A percentile compares a stretch with the other conserved stretches of the same genome.
Conservation (phyloP, 2,797 vertebrate genomes). For the Onychomys torridus region DNA sequence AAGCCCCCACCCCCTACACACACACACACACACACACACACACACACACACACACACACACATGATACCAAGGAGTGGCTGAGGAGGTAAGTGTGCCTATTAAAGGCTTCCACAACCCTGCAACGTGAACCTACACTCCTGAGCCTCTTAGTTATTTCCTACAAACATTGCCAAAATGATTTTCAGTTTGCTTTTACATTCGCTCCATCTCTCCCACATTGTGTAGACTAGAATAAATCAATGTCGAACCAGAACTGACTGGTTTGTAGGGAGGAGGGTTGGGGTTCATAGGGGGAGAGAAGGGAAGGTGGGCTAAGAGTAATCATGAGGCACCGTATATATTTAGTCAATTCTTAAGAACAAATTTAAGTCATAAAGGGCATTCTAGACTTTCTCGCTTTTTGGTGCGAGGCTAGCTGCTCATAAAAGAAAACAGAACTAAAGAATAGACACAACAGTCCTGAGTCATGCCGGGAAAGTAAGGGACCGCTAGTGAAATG, state of each 20-base stretch:
- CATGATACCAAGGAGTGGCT: neutral
- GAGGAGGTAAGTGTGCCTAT: neutral
- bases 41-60: neutral
- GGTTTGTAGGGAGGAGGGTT: neutral
- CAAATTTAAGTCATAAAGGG: neutral
- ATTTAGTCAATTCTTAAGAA: neutral
- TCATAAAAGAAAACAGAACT: neutral
- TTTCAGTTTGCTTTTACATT: neutral
- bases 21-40: neutral
- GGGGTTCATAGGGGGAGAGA: neutral
- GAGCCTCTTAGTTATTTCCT: constrained; percentile 54
- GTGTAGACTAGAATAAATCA: constrained; percentile 21
- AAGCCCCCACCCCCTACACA: neutral
- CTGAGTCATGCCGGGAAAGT: neutral
- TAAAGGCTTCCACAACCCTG: neutral
- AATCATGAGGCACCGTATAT: neutral
- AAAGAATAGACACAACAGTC: neutral
- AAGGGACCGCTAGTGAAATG: neutral
- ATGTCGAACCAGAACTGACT: neutral
- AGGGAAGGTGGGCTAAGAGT: neutral
- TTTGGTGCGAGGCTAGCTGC: neutral
- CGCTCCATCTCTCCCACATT: neutral
- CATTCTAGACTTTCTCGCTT: neutral
- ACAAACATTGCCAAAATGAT: neutral
- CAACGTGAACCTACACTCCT: neutral